Conservation (phyloP, 2,888 invertebrate species). For the Isotomurus palustris region DNA sequence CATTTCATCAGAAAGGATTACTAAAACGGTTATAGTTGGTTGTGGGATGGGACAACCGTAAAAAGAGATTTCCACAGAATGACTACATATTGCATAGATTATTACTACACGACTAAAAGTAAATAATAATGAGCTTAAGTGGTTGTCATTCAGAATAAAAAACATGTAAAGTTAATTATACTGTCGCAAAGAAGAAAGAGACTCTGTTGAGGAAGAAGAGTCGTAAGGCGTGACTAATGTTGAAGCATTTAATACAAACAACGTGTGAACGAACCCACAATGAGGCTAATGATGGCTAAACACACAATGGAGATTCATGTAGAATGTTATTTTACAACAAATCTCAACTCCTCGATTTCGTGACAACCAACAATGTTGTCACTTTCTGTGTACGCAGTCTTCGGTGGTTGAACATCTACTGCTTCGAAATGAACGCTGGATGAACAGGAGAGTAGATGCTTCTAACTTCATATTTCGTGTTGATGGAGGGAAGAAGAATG, state of each 20-base stretch:
- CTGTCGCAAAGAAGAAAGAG: background rate
- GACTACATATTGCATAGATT: no score
- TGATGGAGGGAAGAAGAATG: background rate
- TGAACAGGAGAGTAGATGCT: background rate
- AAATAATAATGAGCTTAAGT: no score
- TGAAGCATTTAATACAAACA: constrained; percentile 15
- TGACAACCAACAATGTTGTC: constrained; percentile 7
- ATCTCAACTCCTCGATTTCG: background rate
- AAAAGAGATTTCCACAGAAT: no score
- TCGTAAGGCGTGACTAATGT: constrained; percentile 9
- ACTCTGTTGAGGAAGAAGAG: background rate
- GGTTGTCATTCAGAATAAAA: no score
- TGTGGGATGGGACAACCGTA: no score
- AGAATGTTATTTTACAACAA: background rate
- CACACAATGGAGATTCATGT: constrained; percentile 2
- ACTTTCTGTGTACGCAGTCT: background rate
- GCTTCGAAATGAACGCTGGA: background rate
- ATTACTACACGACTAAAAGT: no score
- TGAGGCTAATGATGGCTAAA: constrained; percentile 11
- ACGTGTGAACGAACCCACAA: constrained; percentile 14
- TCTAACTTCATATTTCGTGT: background rate
- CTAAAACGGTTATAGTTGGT: no score
- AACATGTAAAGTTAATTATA: constrained; percentile 5
- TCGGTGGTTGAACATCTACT: background rate
- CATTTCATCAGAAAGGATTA: no score